Base-by-base conservation (phyloP, 2,797 vertebrate genomes). In the Macropodus opercularis region DNA sequence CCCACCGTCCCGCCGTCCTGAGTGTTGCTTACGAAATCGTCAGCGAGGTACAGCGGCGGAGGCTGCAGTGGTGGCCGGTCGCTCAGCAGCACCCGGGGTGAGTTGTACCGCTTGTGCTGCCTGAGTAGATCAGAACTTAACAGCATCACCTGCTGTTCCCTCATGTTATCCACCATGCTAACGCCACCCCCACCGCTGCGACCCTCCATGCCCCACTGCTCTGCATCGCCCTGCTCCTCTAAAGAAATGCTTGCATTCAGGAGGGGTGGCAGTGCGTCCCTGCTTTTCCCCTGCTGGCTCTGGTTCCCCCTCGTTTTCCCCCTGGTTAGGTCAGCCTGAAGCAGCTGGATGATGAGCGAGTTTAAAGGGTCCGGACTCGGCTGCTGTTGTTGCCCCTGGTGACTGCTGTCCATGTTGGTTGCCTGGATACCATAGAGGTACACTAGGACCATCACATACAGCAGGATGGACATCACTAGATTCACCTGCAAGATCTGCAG, bases 381-480 rank as follows among this genome's bases (percentile, higher is more conserved):
- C 90, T 89, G 79, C 75, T 86, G 89, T 27, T 80, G 78, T 48
- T 92, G 89, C 87, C 93, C 84, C 53, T 79, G 83, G 51, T 3
- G 79, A 77, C 81, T 73, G 79, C 79, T 79, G 91, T 95, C 95
- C 94, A 96, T 96, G 90, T 92, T 94, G 86, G 93, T 94, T 69
- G 94, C 96, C 77, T 98, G 96, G 90, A 97, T 94, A 92, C 96
- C 96, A 90, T 96, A 95, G 88, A 99, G 96, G 94, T 96, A 98
- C 88, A 95, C 80, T 74, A 99, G 95, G 93, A 98, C 95, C 95
- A 98, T 96, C 92, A 96, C 93, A 93, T 97, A 98, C 92, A 98
- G 93, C 94, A 99, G 93, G 94, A 99, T 95, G 94, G 95, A 98
- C 97, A 99, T 99, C 94, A 97, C 97, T 96, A 97, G 95, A 95